Base-by-base conservation (phyloP, 1,140 invertebrate genomes). In the Drosophila hydei region DNA sequence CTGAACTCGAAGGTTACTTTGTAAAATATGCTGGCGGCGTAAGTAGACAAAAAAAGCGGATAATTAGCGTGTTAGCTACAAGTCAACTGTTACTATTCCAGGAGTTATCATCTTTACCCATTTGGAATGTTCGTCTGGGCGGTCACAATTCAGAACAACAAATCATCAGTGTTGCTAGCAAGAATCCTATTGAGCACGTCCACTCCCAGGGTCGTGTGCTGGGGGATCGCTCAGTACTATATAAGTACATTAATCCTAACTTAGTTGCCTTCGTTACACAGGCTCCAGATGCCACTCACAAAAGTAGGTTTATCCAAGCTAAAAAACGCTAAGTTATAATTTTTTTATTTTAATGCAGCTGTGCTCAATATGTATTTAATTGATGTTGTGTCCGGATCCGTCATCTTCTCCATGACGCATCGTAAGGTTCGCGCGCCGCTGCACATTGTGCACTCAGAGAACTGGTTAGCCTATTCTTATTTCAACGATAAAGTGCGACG, bases 181-280 rank as follows among this genome's bases (percentile, higher is more conserved):
- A 97, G 89, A 94, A 94, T 87, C 92, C 94, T 9, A 92, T 94
- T 72, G 98, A 99, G 93, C 95, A 95, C 81, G 97, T 99, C 8
- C 98, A 99, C 92, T 99, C 98, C 1, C 97, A 98, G 91, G 99
- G 99, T 23, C 94, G 97, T 79, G 98, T 99, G 25, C 92, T 99
- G 63, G 96, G 95, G 27, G 98, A 99, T 93, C 94, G 99, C 78
- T 97, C 96, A 89, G 98, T 99, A 40, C 94, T 99, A 16, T 99
- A 99, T 92, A 99, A 99, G 92, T 99, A 99, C 92, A 94, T 98
- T 48, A 99, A 99, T 94, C 99, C 99, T 19, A 99, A 99, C 93
- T 92, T 99, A 63, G 95, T 98, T 43, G 96, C 96, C 21, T 93
- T 99, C 72, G 93, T 96, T 7, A 96, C 97, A 0, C 94, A 97